Base-by-base conservation (phyloP, 2,888 invertebrate genomes). In the Myopa tessellatipennis region DNA sequence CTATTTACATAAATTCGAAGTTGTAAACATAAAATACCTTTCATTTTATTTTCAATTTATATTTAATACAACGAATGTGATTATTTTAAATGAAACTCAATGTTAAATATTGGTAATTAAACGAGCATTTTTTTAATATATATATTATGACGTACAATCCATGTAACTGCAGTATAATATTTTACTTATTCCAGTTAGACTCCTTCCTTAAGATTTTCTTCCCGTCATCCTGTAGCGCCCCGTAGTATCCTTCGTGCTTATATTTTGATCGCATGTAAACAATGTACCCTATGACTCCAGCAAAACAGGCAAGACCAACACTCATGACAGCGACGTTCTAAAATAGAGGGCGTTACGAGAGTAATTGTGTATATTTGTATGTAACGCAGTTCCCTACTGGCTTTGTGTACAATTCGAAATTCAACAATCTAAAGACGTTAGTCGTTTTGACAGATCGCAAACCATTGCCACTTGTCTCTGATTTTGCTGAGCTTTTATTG, bases 271-370 rank as follows among this genome's bases (percentile, higher is more conserved):
- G 92, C 95, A 97, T 96, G 85, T 97, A 97, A 4, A 93, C 91
- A 55, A 98, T 93, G 86, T 97, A 97, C 14, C 94, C 95, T 76
- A 94, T 88, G 82, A 95, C 94, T 18, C 94, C 90, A 16, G 93
- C 90, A 85, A 97, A 93, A 74, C 94, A 94, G 70, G 93, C 89
- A n/a, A 94, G 85, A 68, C 97, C 97, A 80, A 96, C 85, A 52
- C 92, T 92, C 97, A 97, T 97, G 81, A 96, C 92, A 4, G 94
- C 91, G 83, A 94, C 93, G 90, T 97, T 97, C 97, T 96, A 91
- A 82, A 92, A 69, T 65, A 40, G 73, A 6, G 16, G 1, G 12
- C 18, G 14, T 40, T 12, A 38, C 3, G 26, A 12, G 2, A 45
- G 4, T 26, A 2, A 69, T 38, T 68, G 50, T 0, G 26, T 45